phyloP scores from a whole-genome alignment of 2,888 invertebrate genomes.

The Drosophila prostipennis region DNA sequence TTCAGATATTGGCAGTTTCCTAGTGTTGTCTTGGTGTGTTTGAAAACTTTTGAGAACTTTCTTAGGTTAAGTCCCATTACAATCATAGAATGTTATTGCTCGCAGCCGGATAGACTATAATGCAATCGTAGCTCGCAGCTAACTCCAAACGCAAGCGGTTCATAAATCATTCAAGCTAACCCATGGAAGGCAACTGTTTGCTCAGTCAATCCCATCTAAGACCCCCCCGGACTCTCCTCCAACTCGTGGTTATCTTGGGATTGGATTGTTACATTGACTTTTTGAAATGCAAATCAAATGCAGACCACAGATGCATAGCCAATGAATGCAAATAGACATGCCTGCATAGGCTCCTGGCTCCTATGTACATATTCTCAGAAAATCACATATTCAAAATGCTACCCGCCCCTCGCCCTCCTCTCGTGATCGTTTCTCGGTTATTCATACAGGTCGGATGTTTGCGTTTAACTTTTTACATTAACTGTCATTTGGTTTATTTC shows the following conservation, averaged over 20 bases:
- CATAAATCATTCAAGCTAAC: slow-evolving; percentile 34
- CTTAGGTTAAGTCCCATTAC: slow-evolving; percentile 15
- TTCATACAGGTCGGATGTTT: slow-evolving; percentile 25
- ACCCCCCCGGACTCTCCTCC: background rate
- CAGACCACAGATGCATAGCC: slow-evolving; percentile 32
- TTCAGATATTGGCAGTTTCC: slow-evolving; percentile 40
- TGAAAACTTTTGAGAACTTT: slow-evolving; percentile 4
- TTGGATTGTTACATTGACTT: slow-evolving; percentile 35
- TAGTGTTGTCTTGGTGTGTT: slow-evolving; percentile 19
- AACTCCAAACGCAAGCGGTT: slow-evolving; percentile 12
- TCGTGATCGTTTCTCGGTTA: slow-evolving; percentile 13
- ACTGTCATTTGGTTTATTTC: slow-evolving; percentile 61
- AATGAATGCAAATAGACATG: slow-evolving; percentile 42
- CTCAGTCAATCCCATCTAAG: slow-evolving; percentile 9
- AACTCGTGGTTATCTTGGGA: slow-evolving; percentile 11
- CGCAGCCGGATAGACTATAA: slow-evolving; percentile 13
- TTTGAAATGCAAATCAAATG: slow-evolving; percentile 46
- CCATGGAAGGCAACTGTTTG: slow-evolving; percentile 32
- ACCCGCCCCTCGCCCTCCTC: slow-evolving; percentile 7
- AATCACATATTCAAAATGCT: slow-evolving; percentile 39
- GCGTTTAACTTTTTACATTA: slow-evolving; percentile 66
- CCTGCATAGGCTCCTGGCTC: slow-evolving; percentile 17
- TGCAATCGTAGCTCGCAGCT: slow-evolving; percentile 14
- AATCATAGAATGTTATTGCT: slow-evolving; percentile 8
- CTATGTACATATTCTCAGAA: slow-evolving; percentile 24